These are phyloP conservation scores for Cremastobaeus sp. DNA, from an alignment of 2,888 invertebrate genomes.

Conservation along the genomic window DNA sequence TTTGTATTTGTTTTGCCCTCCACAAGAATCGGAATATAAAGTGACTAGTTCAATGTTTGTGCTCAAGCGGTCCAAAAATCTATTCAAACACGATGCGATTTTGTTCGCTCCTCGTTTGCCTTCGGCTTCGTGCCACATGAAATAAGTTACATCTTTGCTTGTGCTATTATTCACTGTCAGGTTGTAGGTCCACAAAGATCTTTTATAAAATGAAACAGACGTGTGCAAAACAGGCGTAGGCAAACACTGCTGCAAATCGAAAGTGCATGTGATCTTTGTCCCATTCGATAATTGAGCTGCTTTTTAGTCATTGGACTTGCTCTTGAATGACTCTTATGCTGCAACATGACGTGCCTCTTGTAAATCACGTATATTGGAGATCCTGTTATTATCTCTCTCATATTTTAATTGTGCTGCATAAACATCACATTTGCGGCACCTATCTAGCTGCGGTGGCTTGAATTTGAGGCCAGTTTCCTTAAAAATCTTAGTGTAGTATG, in stretches of 20 bases:
- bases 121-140: no score
- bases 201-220: no score
- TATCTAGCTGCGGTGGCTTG: slow-evolving; percentile 49
- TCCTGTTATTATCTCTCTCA: slow-evolving; percentile 7
- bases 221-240: slow-evolving; percentile 62
- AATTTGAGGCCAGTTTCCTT: slow-evolving; percentile 49
- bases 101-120: no score
- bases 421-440: slow-evolving; percentile 15
- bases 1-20: no score
- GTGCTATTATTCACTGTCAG: no score
- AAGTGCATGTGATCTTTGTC: slow-evolving; percentile 40
- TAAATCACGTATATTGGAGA: background rate
- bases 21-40: no score
- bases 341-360: slow-evolving; percentile 26
- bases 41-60: no score
- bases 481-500: slow-evolving; percentile 44
- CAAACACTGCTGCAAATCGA: no score
- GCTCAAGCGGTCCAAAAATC: no score
- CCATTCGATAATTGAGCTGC: slow-evolving; percentile 14
- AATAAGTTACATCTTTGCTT: no score
- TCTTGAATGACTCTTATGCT: slow-evolving; percentile 23
- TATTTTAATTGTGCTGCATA: slow-evolving; percentile 15
- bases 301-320: slow-evolving; percentile 29
- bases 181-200: no score
- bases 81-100: no score